Evolutionary conservation across 2,113 vertebrate genomes (phyloP).

Genomic region (Oncorhynchus masou): DNA sequence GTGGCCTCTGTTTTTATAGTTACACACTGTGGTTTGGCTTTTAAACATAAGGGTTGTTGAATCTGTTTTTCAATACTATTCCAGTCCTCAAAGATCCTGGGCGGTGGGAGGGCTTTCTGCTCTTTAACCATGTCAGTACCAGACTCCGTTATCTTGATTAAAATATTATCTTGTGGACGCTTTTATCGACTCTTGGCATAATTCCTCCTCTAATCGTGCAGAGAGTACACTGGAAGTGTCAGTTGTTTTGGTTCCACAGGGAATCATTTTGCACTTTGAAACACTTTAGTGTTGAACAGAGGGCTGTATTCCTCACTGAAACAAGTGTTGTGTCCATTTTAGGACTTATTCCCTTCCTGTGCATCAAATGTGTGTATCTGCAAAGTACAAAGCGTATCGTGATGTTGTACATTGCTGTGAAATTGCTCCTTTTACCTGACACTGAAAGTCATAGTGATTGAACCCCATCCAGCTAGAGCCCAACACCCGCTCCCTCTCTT

Average conservation of each 20-base stretch:
- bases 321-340: background rate
- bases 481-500: constrained; percentile 25
- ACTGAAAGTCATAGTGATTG: constrained; percentile 32
- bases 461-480: constrained; percentile 20
- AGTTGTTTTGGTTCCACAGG: constrained; percentile 23
- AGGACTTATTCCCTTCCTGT: too few species aligned
- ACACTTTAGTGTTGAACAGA: constrained; percentile 13
- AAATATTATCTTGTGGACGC: constrained; percentile 9
- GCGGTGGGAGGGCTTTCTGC: too few species aligned
- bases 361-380: too few species aligned
- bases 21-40: too few species aligned
- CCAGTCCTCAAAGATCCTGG: too few species aligned
- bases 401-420: too few species aligned
- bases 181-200: constrained; percentile 30
- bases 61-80: too few species aligned
- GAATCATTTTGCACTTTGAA: constrained; percentile 18
- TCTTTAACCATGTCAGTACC: background rate
- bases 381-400: too few species aligned
- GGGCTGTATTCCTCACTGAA: constrained; percentile 8
- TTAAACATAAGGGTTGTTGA: too few species aligned
- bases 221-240: constrained; percentile 32
- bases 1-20: too few species aligned
- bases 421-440: constrained; percentile 1
- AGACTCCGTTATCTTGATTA: constrained; percentile 15
- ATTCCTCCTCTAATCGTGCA: constrained; percentile 38